phyloP scores from a whole-genome alignment of 92 coral and sea anemone species.

The Parazoanthus atlanticus region DNA sequence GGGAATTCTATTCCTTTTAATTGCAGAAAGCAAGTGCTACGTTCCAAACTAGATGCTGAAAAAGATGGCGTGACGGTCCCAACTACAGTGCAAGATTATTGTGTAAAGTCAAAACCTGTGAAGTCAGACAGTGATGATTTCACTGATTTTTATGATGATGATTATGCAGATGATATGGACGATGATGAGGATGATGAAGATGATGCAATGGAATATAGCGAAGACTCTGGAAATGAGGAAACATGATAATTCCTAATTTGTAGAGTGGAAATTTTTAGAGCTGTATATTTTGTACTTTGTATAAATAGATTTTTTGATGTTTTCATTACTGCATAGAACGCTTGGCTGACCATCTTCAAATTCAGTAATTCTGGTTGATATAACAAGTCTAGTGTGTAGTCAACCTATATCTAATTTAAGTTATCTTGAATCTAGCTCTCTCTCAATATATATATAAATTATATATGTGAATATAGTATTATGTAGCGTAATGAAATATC shows the following conservation, averaged over 20 bases:
- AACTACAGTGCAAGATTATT: constrained; percentile 94
- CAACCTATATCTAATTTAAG: background rate
- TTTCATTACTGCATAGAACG: constrained; percentile 19
- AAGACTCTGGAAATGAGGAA: constrained; percentile 98
- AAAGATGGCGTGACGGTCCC: constrained; percentile 96
- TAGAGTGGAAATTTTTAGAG: constrained; percentile 58
- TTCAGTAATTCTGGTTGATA: background rate
- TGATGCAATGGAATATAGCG: constrained; percentile 94
- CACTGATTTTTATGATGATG: constrained; percentile 96
- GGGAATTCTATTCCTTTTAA: background rate
- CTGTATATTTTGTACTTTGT: constrained; percentile 86
- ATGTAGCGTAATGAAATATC: background rate
- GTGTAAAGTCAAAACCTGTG: constrained; percentile 92
- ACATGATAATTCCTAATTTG: constrained; percentile 62
- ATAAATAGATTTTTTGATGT: constrained; percentile 51
- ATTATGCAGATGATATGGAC: constrained; percentile 95
- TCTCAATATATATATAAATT: background rate
- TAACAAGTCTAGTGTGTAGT: background rate
- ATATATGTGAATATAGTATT: background rate
- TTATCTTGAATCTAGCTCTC: background rate
- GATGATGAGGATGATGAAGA: constrained; percentile 90
- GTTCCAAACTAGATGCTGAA: constrained; percentile 94
- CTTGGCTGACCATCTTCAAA: constrained; percentile 2
- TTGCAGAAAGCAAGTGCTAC: constrained; percentile 89
- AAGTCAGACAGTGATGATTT: constrained; percentile 92